Evolutionary conservation across 2,113 vertebrate species (phyloP), one percentile per base, ranked within the genome.

Genomic region (Cyprinodon variegatus): DNA sequence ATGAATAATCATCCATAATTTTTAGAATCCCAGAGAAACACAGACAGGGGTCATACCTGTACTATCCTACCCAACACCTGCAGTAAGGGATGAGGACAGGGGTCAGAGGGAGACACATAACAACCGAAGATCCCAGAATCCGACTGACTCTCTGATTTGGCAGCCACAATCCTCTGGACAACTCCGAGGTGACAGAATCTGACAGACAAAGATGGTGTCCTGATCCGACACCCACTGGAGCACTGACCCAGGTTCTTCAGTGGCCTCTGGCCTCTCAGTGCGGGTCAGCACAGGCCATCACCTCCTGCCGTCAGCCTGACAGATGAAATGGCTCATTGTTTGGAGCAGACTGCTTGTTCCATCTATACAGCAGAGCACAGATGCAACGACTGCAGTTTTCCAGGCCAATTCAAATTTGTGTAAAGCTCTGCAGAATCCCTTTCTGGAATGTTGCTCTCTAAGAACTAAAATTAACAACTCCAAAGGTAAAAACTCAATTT

Each of bases 131-230:
- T 4, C 6, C 14, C 67, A 15, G 67, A 61, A 68, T 45, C n/a
- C 67, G 37, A 15, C 82, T 81, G 83, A 86, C 78, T 67, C 66
- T 22, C 3, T 46, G 73, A 38, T 76, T 74, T 53, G 65, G 86
- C 81, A 73, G 77, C 81, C 80, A 9, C 43, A 4, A 63, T 72
- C 63, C 74, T 73, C n/a, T 0, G 68, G 68, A 72, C 46, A 37
- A 50, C 48, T 40, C 68, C 41, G 81, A 8, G 41, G 39, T 89
- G 88, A 90, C 91, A 89, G 79, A 77, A 78, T 88, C 83, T 88
- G 90, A 76, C 89, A 90, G 83, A 29, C 41, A 50, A 81, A 79
- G 77, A 82, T 14, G 65, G 39, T 70, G 76, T 39, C 85, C 83
- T 57, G 70, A 85, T 86, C 79, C 87, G 78, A 82, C 87, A 84